phyloP scores from a whole-genome alignment of 2,888 invertebrate genomes.

The Reticulitermes lucifugus region DNA sequence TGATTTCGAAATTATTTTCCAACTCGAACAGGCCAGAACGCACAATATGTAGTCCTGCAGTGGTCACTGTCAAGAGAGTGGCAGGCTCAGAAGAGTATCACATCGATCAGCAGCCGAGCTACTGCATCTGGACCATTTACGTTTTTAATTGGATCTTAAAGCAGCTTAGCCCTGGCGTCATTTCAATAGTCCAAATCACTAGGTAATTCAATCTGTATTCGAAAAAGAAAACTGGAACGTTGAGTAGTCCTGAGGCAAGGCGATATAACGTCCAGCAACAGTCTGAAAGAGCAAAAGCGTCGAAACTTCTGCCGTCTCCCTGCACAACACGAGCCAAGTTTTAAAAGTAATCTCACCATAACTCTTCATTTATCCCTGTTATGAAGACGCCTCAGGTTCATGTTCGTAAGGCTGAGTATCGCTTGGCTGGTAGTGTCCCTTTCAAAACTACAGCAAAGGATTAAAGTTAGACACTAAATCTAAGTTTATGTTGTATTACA shows the following conservation, averaged over 20 bases:
- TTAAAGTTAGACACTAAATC: not conserved
- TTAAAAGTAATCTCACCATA: conserved; percentile 7
- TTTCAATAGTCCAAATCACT: no score
- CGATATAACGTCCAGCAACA: not conserved
- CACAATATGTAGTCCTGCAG: no score
- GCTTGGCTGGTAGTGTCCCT: not conserved
- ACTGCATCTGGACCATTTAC: no score
- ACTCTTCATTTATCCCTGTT: conserved; percentile 20
- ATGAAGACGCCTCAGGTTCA: conserved; percentile 7
- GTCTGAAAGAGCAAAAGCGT: not conserved
- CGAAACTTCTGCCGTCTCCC: not conserved
- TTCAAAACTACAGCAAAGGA: not conserved
- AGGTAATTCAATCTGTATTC: no score
- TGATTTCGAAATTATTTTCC: no score
- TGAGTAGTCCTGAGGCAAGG: not conserved
- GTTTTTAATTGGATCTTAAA: no score
- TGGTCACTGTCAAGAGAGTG: no score
- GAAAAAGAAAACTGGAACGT: not conserved
- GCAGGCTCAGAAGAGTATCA: no score
- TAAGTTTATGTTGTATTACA: not conserved
- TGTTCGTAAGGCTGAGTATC: not conserved
- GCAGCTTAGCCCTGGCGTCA: no score
- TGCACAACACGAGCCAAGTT: not conserved
- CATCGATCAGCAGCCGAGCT: no score
- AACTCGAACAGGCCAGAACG: no score